Evolutionary conservation across 1,140 invertebrate species (phyloP).

Genomic region (Lamellibrachia luymesi): DNA sequence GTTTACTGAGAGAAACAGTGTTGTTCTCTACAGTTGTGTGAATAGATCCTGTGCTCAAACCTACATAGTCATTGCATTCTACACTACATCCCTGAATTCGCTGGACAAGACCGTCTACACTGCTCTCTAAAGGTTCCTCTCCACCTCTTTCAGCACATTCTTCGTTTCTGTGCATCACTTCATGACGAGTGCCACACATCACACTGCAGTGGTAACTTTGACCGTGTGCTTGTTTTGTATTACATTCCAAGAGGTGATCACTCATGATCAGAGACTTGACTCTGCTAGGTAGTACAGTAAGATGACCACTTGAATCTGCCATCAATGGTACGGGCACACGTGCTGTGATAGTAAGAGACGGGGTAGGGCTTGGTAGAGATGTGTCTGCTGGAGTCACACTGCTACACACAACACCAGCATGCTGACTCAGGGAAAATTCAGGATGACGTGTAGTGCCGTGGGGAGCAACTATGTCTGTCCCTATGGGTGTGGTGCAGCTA

Average conservation of each 20-base stretch:
- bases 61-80: background rate
- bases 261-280: background rate
- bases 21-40: background rate
- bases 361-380: no score
- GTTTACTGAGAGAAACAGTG: background rate
- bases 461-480: background rate
- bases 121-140: background rate
- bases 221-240: background rate
- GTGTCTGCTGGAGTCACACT: background rate
- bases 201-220: background rate
- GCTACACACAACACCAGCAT: background rate
- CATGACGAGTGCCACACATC: background rate
- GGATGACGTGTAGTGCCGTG: background rate
- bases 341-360: background rate
- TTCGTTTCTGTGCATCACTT: background rate
- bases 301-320: background rate
- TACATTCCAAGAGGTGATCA: background rate
- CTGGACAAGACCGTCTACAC: background rate
- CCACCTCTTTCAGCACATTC: background rate
- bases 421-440: background rate
- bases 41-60: background rate
- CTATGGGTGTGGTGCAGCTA: background rate
- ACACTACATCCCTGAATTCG: background rate
- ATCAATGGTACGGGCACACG: background rate
- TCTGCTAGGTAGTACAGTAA: background rate